Conservation (phyloP, 2,888 invertebrate species). For the Criorhina ranunculi region DNA sequence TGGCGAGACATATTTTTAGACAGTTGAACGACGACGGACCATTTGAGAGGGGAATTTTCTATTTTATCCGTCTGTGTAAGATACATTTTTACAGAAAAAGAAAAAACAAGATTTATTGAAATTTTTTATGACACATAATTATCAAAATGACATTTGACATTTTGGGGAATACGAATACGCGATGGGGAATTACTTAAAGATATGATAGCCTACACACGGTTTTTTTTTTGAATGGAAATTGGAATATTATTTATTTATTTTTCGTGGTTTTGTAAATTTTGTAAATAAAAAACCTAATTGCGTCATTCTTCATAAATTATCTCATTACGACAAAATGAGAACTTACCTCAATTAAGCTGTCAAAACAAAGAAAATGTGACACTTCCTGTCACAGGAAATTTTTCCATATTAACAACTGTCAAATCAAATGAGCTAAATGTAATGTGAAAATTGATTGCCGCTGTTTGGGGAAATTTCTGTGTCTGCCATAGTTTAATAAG, state of each 20-base stretch:
- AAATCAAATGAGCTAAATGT: no score
- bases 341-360: no score
- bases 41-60: constrained; percentile 17
- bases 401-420: no score
- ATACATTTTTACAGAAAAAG: not conserved
- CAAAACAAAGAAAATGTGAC: no score
- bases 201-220: no score
- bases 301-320: no score
- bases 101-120: not conserved
- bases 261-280: not conserved
- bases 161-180: constrained; percentile 16
- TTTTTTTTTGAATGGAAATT: not conserved
- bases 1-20: constrained; percentile 73
- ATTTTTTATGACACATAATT: constrained; percentile 16
- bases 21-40: constrained; percentile 25
- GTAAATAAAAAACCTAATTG: no score
- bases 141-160: not conserved
- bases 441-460: no score
- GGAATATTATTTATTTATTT: not conserved
- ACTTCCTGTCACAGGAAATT: no score
- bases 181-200: not conserved
- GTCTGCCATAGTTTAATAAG: no score
- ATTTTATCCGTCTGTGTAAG: constrained; percentile 3
- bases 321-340: no score
- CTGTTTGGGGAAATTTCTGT: no score